Conservation (phyloP, 2,888 invertebrate genomes). For the Biston betularia region DNA sequence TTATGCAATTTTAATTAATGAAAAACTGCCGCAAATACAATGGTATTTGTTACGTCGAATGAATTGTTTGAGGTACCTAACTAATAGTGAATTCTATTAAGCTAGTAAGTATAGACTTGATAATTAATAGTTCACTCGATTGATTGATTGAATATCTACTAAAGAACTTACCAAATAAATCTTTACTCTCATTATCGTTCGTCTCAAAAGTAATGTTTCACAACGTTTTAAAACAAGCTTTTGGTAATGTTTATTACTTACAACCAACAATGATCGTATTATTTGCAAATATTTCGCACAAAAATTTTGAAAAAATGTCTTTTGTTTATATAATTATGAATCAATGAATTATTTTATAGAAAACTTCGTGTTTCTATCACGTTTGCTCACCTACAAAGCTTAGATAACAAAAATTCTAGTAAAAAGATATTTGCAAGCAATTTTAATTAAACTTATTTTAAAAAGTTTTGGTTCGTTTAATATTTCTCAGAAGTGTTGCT, state of each 20-base stretch:
- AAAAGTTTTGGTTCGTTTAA: too few relatives aligned
- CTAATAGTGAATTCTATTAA: background rate
- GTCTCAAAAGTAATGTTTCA: background rate
- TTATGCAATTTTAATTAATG: slow-evolving; percentile 3
- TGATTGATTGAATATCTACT: background rate
- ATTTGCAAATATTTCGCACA: too few relatives aligned
- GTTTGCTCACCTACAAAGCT: too few relatives aligned
- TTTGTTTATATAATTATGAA: background rate
- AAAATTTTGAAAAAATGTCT: too few relatives aligned
- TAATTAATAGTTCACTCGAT: background rate
- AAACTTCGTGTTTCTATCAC: background rate
- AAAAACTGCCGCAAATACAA: background rate
- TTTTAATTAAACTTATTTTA: too few relatives aligned
- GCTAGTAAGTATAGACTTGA: background rate
- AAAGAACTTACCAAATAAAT: background rate
- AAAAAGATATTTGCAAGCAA: too few relatives aligned
- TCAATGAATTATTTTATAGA: background rate
- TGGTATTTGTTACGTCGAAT: background rate
- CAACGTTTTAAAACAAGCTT: slow-evolving; percentile 2
- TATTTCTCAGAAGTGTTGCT: too few relatives aligned
- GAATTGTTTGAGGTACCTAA: background rate
- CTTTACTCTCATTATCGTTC: background rate
- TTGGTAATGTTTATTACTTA: background rate
- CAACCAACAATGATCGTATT: background rate
- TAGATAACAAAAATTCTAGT: too few relatives aligned